phyloP scores from a whole-genome alignment of 2,797 vertebrate genomes.

The Lepus townsendii region DNA sequence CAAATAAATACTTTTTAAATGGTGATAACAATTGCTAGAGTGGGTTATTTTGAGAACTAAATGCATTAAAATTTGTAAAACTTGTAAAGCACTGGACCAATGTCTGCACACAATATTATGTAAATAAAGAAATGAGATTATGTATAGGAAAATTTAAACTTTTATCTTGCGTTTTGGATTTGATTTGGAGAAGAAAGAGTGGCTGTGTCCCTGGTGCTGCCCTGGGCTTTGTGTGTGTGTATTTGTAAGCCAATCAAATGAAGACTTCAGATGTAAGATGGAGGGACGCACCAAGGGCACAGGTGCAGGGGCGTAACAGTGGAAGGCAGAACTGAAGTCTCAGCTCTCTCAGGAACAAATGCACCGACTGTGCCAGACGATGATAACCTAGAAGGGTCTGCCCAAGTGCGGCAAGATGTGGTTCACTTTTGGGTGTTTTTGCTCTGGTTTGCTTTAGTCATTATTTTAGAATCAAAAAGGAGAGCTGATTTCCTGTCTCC shows the following conservation, averaged over 20 bases:
- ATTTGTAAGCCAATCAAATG: neutral
- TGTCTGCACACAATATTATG: neutral
- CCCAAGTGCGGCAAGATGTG: too few species aligned
- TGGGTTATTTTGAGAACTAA: constrained; percentile 1
- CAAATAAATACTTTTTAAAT: too few species aligned
- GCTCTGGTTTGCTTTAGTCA: neutral
- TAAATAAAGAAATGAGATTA: neutral
- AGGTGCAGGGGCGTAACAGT: accelerated
- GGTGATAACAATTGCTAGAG: neutral
- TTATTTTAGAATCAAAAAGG: neutral
- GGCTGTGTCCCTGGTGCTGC: neutral
- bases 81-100: neutral
- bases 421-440: neutral
- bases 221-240: neutral
- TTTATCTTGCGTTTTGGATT: neutral
- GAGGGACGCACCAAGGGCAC: accelerated
- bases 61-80: neutral
- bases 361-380: neutral
- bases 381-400: neutral
- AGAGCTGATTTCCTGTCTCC: constrained; percentile 30
- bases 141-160: neutral
- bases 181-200: neutral
- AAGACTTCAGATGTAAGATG: neutral
- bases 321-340: neutral
- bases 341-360: neutral